Percentiles rank a stretch among this genome's conserved stretches.
These are phyloP conservation scores for Germaria angustata DNA, from an alignment of 2,888 invertebrate genomes.

Conservation along the genomic window DNA sequence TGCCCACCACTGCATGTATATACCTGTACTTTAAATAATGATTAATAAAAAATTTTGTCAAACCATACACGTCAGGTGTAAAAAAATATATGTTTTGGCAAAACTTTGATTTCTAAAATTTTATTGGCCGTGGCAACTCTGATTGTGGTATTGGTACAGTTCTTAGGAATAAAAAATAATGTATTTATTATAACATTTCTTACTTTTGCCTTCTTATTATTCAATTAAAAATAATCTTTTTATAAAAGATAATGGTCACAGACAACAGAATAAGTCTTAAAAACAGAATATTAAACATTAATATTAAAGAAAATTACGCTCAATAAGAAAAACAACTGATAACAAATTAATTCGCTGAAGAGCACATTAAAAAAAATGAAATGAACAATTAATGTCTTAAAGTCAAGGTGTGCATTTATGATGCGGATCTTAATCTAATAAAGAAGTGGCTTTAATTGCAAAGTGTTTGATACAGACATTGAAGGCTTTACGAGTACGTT, in stretches of 20 bases:
- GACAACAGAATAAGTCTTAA: not conserved
- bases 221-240: constrained; percentile 1
- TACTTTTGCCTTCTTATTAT: not conserved
- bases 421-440: not conserved
- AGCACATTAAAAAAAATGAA: not conserved
- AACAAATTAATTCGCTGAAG: constrained; percentile 18
- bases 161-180: not conserved
- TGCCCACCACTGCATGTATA: too few species aligned
- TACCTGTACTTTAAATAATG: too few species aligned
- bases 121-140: not conserved
- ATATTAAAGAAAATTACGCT: not conserved
- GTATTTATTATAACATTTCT: not conserved
- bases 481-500: too few species aligned
- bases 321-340: constrained; percentile 34
- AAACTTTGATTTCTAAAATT: not conserved
- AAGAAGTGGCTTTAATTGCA: not conserved
- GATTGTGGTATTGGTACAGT: not conserved
- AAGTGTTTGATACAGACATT: too few species aligned
- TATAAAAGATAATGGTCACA: not conserved
- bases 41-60: too few species aligned
- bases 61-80: not conserved
- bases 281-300: not conserved
- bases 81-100: not conserved
- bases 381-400: constrained; percentile 3
- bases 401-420: not conserved